Evolutionary conservation across 1,140 invertebrate genomes (phyloP).

Genomic region (Trichonephila clavata): DNA sequence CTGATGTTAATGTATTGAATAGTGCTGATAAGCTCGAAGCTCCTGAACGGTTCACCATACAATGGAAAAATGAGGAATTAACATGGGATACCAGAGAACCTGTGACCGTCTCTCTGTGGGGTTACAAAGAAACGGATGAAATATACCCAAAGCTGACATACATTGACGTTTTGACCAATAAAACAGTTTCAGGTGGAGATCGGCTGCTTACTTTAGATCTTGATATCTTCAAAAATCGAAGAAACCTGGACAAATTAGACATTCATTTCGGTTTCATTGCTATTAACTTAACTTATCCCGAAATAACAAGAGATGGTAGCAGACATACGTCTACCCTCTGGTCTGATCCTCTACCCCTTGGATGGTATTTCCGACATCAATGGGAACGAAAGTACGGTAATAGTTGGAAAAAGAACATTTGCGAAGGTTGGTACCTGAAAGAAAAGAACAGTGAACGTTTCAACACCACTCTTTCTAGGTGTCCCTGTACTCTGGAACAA

Average conservation of each 20-base stretch:
- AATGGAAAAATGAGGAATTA: conserved; percentile 79
- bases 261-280: conserved; percentile 94
- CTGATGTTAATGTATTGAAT: conserved; percentile 77
- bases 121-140: conserved; percentile 77
- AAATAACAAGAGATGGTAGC: conserved; percentile 84
- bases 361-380: conserved; percentile 94
- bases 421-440: conserved; percentile 92
- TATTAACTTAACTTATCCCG: conserved; percentile 91
- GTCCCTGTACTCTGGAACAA: conserved; percentile 95
- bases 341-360: conserved; percentile 94
- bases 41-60: conserved; percentile 76
- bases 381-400: conserved; percentile 90
- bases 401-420: conserved; percentile 88
- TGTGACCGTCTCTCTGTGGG: conserved; percentile 78
- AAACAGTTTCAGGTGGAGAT: conserved; percentile 47
- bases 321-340: conserved; percentile 85
- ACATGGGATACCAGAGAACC: conserved; percentile 70
- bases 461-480: conserved; percentile 88
- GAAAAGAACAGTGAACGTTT: conserved; percentile 94
- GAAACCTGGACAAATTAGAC: conserved; percentile 85
- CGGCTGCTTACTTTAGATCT: conserved; percentile 64
- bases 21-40: conserved; percentile 78
- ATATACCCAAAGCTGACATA: conserved; percentile 79
- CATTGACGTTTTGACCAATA: conserved; percentile 77
- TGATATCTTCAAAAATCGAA: conserved; percentile 84